phyloP scores from a whole-genome alignment of 1,140 invertebrate genomes.

The Cyclina sinensis region DNA sequence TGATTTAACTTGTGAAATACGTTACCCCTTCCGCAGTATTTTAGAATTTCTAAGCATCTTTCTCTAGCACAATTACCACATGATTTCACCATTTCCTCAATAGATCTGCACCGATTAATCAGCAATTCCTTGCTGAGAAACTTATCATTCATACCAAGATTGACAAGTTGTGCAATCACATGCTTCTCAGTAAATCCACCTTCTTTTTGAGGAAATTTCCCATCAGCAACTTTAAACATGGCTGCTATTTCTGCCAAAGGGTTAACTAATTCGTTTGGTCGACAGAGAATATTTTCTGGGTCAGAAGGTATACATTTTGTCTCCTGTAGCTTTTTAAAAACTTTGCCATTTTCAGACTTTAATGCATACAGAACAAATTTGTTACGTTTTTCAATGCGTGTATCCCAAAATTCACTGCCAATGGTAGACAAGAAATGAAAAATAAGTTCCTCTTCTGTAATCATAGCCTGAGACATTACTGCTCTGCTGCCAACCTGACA shows the following conservation, averaged over 20 bases:
- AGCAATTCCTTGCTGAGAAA: slow-evolving; percentile 53
- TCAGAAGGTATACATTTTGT: slow-evolving; percentile 51
- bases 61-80: slow-evolving; percentile 22
- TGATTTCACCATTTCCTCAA: slow-evolving; percentile 20
- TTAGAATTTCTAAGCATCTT: slow-evolving; percentile 23
- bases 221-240: slow-evolving; percentile 5
- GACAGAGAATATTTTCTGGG: slow-evolving; percentile 41
- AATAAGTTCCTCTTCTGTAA: background rate
- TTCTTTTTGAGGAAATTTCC: slow-evolving; percentile 13
- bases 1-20: background rate
- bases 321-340: background rate
- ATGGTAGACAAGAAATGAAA: background rate
- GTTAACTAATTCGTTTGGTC: slow-evolving; percentile 28
- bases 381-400: background rate
- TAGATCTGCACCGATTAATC: slow-evolving; percentile 64
- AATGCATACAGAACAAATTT: background rate
- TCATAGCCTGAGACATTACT: background rate
- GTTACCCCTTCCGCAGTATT: slow-evolving; percentile 31
- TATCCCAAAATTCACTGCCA: background rate
- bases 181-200: background rate
- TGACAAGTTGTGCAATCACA: slow-evolving; percentile 1
- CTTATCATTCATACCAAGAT: slow-evolving; percentile 69
- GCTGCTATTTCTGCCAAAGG: background rate
- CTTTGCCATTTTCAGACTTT: background rate
- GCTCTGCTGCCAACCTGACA: background rate